Evolutionary conservation across 1,140 invertebrate genomes (phyloP), one percentile per base, ranked within the genome.

Genomic region (Wiebesia pumilae): DNA sequence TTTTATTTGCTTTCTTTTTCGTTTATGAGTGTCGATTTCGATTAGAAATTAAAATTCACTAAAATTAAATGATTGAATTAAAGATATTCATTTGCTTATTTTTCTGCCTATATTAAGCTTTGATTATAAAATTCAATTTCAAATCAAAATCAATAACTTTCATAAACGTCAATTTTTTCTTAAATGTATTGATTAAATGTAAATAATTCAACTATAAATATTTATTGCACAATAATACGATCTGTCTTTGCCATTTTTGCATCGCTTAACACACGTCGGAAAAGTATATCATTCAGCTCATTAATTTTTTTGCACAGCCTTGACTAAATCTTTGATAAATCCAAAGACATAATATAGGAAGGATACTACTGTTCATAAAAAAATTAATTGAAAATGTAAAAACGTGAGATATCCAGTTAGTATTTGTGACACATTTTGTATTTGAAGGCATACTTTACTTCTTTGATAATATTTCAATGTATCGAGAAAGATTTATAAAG

Each of bases 341-440:
- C 33, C 0, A 21, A 38, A 21, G 33, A 62, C 24, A 71, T 38
- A 38, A 38, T 71, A 35, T 12, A 21, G n/a, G 33, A 35, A 38
- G 33, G 33, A n/a, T n/a, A n/a, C 33, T 71, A 38, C 33, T 35
- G 19, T 21, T 9, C 19, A 71, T 71, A 71, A 71, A 71, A 71
- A 71, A 71, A 71, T 38, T 71, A 21, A 71, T 71, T 71, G 69
- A 71, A 30, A 71, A 71, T 21, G 30, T 38, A 38, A 71, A 71
- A 71, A 21, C 35, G 21, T 30, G 19, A 71, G 9, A 19, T 21
- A 71, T 30, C 24, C 38, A 24, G 21, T 35, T 21, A 38, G 10
- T 33, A 9, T 71, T 16, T 4, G 33, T 69, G 12, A 33, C 14
- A 33, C 35, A 69, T 3, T 16, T 33, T 69, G 35, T 35, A 35